A percentile compares a stretch with the other conserved stretches of the same genome.
Evolutionary conservation across 2,888 invertebrate genomes (phyloP).

Genomic region (Steinernema hermaphroditum): DNA sequence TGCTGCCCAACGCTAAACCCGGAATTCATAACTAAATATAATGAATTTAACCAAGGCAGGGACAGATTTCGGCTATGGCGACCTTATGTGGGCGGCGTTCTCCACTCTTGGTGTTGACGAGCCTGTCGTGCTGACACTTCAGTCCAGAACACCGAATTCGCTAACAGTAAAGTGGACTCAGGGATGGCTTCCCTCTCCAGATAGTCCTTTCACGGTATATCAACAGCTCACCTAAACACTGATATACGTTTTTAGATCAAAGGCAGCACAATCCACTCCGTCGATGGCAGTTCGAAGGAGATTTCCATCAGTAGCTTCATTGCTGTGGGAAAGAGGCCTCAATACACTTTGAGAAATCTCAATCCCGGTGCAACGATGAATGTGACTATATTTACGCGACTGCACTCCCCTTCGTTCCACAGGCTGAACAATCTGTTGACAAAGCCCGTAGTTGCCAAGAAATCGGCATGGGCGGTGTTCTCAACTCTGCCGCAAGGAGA

Average conservation of each 20-base stretch:
- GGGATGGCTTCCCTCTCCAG: slow-evolving; percentile 46
- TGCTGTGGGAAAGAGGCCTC: not conserved
- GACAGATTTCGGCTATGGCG: slow-evolving; percentile 55
- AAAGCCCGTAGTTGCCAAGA: slow-evolving; percentile 33
- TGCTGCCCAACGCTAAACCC: no score
- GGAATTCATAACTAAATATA: no score
- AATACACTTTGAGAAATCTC: slow-evolving; percentile 4
- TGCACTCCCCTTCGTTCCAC: not conserved
- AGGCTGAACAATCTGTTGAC: not conserved
- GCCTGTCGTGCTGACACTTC: slow-evolving; percentile 41
- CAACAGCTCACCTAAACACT: not conserved
- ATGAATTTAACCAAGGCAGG: slow-evolving; percentile 41
- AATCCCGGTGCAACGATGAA: slow-evolving; percentile 23
- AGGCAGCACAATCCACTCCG: slow-evolving; percentile 49
- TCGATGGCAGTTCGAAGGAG: slow-evolving; percentile 49
- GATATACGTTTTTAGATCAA: slow-evolving; percentile 43
- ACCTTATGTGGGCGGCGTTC: slow-evolving; percentile 48
- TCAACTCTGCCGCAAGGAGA: slow-evolving; percentile 48
- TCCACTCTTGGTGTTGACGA: slow-evolving; percentile 44
- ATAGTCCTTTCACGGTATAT: slow-evolving; percentile 48
- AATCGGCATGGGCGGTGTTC: slow-evolving; percentile 51
- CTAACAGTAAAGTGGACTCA: slow-evolving; percentile 51
- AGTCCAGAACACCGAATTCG: slow-evolving; percentile 48
- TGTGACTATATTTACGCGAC: not conserved
- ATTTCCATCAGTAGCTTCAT: slow-evolving; percentile 32